Evolutionary conservation across 1,140 invertebrate species (phyloP), one percentile per base, ranked within the genome.

Genomic region (Antheraea mylitta): DNA sequence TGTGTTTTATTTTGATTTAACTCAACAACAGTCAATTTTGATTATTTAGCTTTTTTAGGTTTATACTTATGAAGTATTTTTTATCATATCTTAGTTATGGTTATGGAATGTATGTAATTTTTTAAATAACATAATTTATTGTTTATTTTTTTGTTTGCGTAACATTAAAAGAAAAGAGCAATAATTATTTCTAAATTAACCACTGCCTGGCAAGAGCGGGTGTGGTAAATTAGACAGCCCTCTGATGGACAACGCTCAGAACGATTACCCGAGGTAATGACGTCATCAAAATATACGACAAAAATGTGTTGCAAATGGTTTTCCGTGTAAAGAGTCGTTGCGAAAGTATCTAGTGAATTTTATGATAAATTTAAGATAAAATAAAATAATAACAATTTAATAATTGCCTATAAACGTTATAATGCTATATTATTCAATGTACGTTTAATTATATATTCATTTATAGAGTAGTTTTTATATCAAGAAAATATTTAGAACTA

Each of bases 181-280:
- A 81, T 87, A 89, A 90, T 90, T 87, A 90, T 90, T 87, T 87
- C 82, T 78, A 83, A 87, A 90, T 90, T 87, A 90, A 87, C 81
- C 77, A 61, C 18, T 71, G 73, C 75, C 59, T 9, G 83, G 78
- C 69, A 79, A 79, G 78, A 74, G 74, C 85, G 82, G 84, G 74
- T 89, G 86, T 74, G 86, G 81, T 84, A 83, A 89, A 90, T 90
- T 87, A 86, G 89, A 90, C 87, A 67, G 67, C 75, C 69, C 77
- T 66, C 72, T 65, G 79, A 88, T 83, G 87, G 87, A 85, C 87
- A 83, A 74, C 77, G 74, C 83, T 73, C 72, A 77, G 78, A 76
- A 78, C 83, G 83, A 85, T 85, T 82, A 83, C 80, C 80, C 81
- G 78, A 68, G 76, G 81, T 86, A 87, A 89, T 87, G 82, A 73